A percentile compares a stretch with the other conserved stretches of the same genome.
These are phyloP conservation scores for Bubo bubo DNA, from an alignment of 2,113 vertebrate species.

Conservation along the genomic window DNA sequence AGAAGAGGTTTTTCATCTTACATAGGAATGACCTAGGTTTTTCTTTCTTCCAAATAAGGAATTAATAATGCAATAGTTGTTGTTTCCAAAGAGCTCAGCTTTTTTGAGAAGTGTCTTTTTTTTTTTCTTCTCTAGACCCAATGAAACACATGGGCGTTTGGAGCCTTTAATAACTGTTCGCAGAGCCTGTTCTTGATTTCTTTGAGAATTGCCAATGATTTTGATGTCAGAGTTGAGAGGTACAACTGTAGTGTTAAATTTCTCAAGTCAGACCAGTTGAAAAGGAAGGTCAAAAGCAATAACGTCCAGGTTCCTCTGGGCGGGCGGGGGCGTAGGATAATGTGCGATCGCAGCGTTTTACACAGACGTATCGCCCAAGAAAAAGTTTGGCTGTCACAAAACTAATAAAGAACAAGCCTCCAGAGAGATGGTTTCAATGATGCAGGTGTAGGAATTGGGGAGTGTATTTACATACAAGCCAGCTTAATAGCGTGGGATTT, in stretches of 20 bases:
- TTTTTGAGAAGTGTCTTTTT: background rate
- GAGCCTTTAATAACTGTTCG: background rate
- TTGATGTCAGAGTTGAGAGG: slow-evolving; percentile 29
- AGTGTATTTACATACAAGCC: background rate
- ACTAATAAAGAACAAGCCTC: slow-evolving; percentile 47
- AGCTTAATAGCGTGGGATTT: slow-evolving; percentile 42
- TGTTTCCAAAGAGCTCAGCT: slow-evolving; percentile 29
- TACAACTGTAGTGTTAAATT: background rate
- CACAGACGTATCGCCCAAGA: background rate
- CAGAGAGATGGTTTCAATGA: background rate
- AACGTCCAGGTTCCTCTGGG: slow-evolving; percentile 13
- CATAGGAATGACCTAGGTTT: background rate
- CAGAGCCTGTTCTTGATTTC: slow-evolving; percentile 39
- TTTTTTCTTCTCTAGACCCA: background rate
- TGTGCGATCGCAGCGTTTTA: background rate
- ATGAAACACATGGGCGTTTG: background rate
- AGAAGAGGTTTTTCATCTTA: background rate
- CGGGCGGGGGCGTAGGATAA: background rate
- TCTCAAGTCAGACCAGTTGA: slow-evolving; percentile 12
- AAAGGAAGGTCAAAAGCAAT: slow-evolving; percentile 66
- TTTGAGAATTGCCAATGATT: background rate
- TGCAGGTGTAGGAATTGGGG: slow-evolving; percentile 30
- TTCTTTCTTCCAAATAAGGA: slow-evolving; percentile 39
- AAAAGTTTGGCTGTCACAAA: slow-evolving; percentile 63
- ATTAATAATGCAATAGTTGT: slow-evolving; percentile 31